Percentiles rank a stretch among this genome's conserved stretches.
Evolutionary conservation across 2,888 invertebrate genomes (phyloP).

Genomic region (Trichogramma dendrolimi): DNA sequence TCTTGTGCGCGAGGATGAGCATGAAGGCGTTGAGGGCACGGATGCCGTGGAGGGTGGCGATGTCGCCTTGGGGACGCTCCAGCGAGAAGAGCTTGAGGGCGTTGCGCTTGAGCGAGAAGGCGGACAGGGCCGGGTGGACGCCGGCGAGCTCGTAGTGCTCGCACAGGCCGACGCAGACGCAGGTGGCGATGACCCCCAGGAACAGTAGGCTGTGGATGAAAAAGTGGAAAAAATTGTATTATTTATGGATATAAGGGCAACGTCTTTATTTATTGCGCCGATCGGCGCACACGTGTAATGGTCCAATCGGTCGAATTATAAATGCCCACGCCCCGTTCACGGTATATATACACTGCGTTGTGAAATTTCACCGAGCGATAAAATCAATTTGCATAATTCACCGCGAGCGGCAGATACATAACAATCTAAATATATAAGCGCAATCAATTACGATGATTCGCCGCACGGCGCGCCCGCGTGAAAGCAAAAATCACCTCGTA

Average conservation of each 20-base stretch:
- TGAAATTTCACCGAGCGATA: too few relatives aligned
- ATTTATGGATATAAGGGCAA: background rate
- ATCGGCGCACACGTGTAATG: background rate
- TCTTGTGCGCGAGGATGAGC: conserved; percentile 64
- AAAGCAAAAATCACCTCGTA: conserved; percentile 3
- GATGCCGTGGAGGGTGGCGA: conserved; percentile 64
- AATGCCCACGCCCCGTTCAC: too few relatives aligned
- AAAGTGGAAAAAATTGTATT: background rate
- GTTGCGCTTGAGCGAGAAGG: conserved; percentile 65
- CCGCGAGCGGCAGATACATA: too few relatives aligned
- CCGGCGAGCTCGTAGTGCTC: conserved; percentile 43
- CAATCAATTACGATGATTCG: background rate
- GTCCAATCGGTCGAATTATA: too few relatives aligned
- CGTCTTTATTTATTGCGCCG: background rate
- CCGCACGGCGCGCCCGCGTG: background rate
- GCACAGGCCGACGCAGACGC: conserved; percentile 46
- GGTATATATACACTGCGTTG: too few relatives aligned
- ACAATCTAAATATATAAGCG: background rate
- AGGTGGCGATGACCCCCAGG: conserved; percentile 49
- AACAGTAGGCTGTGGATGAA: conserved; percentile 52
- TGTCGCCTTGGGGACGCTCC: conserved; percentile 56
- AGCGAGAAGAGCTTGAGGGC: conserved; percentile 56
- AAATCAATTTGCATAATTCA: too few relatives aligned
- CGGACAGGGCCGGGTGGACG: conserved; percentile 48
- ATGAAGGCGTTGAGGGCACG: conserved; percentile 63